Evolutionary conservation across 2,797 vertebrate species (phyloP).

Genomic region (Danio albolineatus): DNA sequence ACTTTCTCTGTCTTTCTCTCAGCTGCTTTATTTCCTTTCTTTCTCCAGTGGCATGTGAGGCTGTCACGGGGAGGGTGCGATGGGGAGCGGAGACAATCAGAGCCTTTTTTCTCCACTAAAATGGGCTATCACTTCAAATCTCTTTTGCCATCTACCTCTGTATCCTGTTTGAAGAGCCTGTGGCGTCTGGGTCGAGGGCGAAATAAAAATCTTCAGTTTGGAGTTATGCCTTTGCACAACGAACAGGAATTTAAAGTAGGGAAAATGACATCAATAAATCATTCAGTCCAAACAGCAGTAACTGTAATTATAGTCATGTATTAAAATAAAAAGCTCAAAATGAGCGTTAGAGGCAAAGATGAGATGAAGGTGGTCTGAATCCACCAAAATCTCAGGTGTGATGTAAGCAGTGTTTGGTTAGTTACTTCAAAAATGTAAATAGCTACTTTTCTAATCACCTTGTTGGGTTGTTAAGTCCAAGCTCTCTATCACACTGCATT

Average conservation of each 20-base stretch:
- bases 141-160: constrained; percentile 78
- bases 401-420: neutral
- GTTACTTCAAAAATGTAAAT: too few species aligned
- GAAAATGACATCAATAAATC: constrained; percentile 33
- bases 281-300: neutral
- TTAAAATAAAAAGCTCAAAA: constrained; percentile 43
- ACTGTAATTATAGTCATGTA: neutral
- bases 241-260: neutral
- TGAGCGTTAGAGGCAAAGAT: neutral
- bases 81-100: constrained; percentile 84
- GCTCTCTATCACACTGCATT: too few species aligned
- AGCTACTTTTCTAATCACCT: too few species aligned
- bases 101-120: constrained; percentile 84
- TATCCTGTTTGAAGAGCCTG: constrained; percentile 74
- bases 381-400: constrained; percentile 15
- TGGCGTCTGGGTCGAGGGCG: constrained; percentile 54
- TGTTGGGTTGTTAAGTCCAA: too few species aligned
- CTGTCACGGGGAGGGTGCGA: constrained; percentile 80
- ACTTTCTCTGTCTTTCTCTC: constrained; percentile 71
- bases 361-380: neutral
- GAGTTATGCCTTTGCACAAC: constrained; percentile 43
- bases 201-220: constrained; percentile 51
- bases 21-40: constrained; percentile 80
- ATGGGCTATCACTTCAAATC: constrained; percentile 89
- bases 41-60: constrained; percentile 87